Evolutionary conservation across 2,888 invertebrate species (phyloP).

Genomic region (Entomobrya multifasciata): DNA sequence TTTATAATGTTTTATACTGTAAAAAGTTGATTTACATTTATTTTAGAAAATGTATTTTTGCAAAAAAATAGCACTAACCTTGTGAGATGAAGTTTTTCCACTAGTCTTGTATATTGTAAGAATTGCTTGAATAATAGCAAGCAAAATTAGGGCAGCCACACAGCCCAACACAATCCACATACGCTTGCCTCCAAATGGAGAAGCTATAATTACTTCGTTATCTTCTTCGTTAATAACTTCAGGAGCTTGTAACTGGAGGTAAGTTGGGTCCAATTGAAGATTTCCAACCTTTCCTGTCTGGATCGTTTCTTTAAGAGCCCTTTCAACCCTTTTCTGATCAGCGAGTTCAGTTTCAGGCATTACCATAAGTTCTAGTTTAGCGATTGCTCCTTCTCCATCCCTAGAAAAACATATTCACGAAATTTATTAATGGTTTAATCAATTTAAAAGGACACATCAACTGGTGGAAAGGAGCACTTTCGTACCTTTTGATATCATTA

Average conservation of each 20-base stretch:
- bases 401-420: neutral
- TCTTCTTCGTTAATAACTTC: constrained; percentile 72
- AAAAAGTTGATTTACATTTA: neutral
- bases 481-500: constrained; percentile 85
- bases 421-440: neutral
- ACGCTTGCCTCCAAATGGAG: constrained; percentile 81
- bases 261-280: constrained; percentile 90
- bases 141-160: constrained; percentile 88
- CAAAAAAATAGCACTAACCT: constrained; percentile 83
- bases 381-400: constrained; percentile 83
- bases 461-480: neutral
- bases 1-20: neutral
- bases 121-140: constrained; percentile 91
- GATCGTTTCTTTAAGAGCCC: constrained; percentile 87
- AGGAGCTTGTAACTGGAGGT: constrained; percentile 83
- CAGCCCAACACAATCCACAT: constrained; percentile 92
- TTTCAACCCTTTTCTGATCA: constrained; percentile 82
- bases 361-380: constrained; percentile 89
- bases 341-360: constrained; percentile 84
- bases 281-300: constrained; percentile 89
- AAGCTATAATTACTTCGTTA: constrained; percentile 43
- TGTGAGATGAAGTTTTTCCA: constrained; percentile 84
- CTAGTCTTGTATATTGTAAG: constrained; percentile 90
- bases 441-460: neutral
- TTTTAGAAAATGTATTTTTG: neutral